Evolutionary conservation across 2,113 vertebrate species (phyloP), one percentile per base, ranked within the genome.

Genomic region (Amblyornis subalaris): DNA sequence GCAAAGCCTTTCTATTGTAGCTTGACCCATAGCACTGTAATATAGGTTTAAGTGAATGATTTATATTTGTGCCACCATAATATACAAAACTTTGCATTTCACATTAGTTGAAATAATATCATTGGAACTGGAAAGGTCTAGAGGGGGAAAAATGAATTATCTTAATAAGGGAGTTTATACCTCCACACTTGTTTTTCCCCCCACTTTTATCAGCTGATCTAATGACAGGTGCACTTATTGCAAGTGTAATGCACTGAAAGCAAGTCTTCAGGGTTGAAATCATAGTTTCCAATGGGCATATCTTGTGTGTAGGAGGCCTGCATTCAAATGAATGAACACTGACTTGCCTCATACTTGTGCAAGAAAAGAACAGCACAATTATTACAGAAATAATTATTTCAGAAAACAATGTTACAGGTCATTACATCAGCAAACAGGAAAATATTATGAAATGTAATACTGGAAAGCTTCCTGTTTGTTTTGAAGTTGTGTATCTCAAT

Each of bases 351-450:
- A 35, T 77, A 53, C 70, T 90, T 93, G 4, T 64, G 47, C 60
- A 82, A 81, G 57, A 73, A 87, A 90, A 85, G 47, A 86, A 17
- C 55, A 84, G 62, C 35, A 50, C 48, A 53, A 61, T 66, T 85
- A 76, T 19, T 89, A 45, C 35, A 69, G 61, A 87, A 89, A 78
- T 69, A 85, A 70, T 90, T 91, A 38, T 75, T 78, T 87, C 35
- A 54, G 62, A 89, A 92, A 72, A 21, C 12, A 20, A 18, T 70
- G 45, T 89, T 79, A 69, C 14, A 5, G 31, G 28, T 60, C 53
- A 77, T 51, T 73, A 47, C 53, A 42, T n/a, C 15, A 92, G 24
- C 45, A 81, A 92, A 69, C n/a, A 72, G 40, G 53, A 75, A 87
- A 89, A 72, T 31, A 50, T n/a, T 45, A 69, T 54, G 13, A 57